Base-by-base conservation (phyloP, 2,888 invertebrate genomes). In the Dexiosoma caninum region DNA sequence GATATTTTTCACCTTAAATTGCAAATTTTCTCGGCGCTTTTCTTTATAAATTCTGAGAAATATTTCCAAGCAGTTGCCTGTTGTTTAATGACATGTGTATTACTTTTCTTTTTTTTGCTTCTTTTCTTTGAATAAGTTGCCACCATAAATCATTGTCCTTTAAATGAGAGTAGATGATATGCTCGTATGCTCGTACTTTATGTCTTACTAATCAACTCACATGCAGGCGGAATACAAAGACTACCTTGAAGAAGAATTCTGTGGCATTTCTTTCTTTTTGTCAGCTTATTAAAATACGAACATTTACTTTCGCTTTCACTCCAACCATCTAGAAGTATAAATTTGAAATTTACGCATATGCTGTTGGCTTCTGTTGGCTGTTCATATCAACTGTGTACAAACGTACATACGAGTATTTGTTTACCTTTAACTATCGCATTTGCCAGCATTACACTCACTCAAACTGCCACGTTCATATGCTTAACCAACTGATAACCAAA, bases 401-500 rank as follows among this genome's bases (percentile, higher is more conserved):
- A n/a, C n/a, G n/a, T n/a, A n/a, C n/a, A n/a, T n/a, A n/a, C n/a
- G n/a, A n/a, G 35, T 59, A 44, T 9, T n/a, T n/a, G n/a, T n/a
- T 46, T 67, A 62, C 74, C 55, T 69, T 69, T 74, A 74, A 64
- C 74, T 79, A 69, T 69, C 55, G 19, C 32, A 35, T 62, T 23
- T 44, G 10, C 30, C 35, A 49, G 44, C 23, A 51, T 53, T 42
- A 62, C 32, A 53, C 35, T 59, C 66, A 35, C 35, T 32, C 71
- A 66, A 46, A 30, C 69, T 44, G 19, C 37, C 59, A 40, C 70
- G 21, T 55, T 35, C 35, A 12, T n/a, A 44, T 27, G 9, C 55
- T 35, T 64, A 40, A 14, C 23, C 37, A 59, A 44, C 72, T 64
- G 72, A 81, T 77, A 81, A 77, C 77, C 69, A 77, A 69, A 81